These are phyloP conservation scores for Miopithecus talapoin DNA, from an alignment of 2,797 vertebrate species.

Conservation along the genomic window DNA sequence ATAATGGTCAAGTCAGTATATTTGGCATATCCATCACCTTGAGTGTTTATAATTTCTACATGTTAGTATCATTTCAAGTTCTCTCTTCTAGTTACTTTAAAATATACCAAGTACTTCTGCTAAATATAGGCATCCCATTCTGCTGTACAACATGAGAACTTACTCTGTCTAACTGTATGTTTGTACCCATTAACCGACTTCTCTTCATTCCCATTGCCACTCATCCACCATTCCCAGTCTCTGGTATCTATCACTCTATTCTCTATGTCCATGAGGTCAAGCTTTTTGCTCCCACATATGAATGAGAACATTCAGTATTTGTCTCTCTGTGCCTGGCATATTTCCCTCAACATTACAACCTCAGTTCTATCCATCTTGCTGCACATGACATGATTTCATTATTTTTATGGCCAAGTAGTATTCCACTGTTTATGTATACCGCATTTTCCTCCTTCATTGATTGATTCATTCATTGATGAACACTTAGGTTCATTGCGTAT, in stretches of 20 bases:
- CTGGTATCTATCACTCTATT: not conserved
- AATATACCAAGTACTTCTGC: not conserved
- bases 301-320: not conserved
- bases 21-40: not conserved
- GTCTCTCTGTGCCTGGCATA: not conserved
- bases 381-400: not conserved
- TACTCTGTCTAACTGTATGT: not conserved
- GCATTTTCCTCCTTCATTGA: not conserved
- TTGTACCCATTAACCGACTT: not conserved
- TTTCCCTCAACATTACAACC: not conserved
- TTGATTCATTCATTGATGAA: not conserved
- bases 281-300: not conserved
- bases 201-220: not conserved
- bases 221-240: not conserved
- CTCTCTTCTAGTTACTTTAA: not conserved
- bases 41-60: not conserved
- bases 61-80: not conserved
- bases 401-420: not conserved
- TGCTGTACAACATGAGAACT: not conserved
- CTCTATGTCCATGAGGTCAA: not conserved
- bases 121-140: not conserved
- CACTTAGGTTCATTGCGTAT: not conserved
- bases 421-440: not conserved
- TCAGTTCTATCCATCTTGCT: not conserved
- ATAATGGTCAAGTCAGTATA: not conserved